Evolutionary conservation across 1,140 invertebrate genomes (phyloP).

Genomic region (Diplogasteroides magnus): DNA sequence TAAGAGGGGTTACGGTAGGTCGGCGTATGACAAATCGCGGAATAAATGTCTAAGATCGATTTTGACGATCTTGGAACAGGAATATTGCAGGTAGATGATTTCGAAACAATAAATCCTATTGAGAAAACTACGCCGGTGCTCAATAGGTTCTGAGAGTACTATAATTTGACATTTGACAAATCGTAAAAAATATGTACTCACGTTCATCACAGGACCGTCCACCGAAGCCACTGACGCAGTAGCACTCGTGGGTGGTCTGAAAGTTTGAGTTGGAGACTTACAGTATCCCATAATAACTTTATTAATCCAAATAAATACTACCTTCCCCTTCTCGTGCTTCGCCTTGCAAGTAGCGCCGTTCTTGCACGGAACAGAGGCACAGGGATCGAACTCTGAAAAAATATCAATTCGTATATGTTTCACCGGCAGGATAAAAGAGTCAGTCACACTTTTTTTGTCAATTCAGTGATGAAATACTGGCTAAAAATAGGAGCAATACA

Average conservation of each 20-base stretch:
- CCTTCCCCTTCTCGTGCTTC: constrained; percentile 27
- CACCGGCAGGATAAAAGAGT: background rate
- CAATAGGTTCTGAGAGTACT: background rate
- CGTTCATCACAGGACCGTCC: constrained; percentile 32
- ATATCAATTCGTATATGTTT: background rate
- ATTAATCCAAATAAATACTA: constrained; percentile 6
- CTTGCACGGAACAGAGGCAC: constrained; percentile 21
- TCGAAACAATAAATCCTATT: no score
- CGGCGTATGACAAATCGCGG: no score
- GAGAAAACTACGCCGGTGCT: no score
- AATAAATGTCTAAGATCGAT: no score
- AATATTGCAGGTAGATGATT: no score
- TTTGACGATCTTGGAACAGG: no score
- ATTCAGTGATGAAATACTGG: no score
- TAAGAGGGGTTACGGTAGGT: constrained; percentile 2
- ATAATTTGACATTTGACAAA: background rate
- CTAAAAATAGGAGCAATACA: no score
- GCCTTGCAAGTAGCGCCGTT: constrained; percentile 34
- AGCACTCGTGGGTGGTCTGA: constrained; percentile 20
- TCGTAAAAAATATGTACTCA: background rate
- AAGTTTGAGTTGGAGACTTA: background rate
- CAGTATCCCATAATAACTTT: background rate
- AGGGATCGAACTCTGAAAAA: constrained; percentile 35
- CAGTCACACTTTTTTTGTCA: constrained; percentile 6
- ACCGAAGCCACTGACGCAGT: constrained; percentile 32